These are phyloP conservation scores for Varanus komodoensis DNA, from an alignment of 2,113 vertebrate species.

Conservation along the genomic window DNA sequence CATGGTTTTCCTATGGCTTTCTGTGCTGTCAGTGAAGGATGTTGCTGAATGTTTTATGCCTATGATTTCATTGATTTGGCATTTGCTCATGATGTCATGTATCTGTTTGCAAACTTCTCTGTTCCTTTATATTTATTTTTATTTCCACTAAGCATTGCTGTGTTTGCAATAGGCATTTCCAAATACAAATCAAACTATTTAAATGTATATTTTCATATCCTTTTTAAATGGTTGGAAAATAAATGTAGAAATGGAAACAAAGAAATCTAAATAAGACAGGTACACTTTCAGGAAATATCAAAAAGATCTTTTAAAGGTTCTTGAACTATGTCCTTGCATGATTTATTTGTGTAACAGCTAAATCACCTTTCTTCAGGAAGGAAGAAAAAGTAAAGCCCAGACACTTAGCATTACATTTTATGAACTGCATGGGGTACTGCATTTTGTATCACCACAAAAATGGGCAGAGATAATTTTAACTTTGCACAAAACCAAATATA, in stretches of 20 bases:
- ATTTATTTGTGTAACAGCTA: conserved; percentile 54
- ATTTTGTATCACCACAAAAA: conserved; percentile 17
- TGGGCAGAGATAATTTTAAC: conserved; percentile 20
- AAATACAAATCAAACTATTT: not conserved
- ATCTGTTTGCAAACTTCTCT: not conserved
- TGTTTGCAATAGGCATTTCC: conserved; percentile 12
- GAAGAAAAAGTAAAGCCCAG: conserved; percentile 48
- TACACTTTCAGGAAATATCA: conserved; percentile 34
- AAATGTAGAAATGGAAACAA: not conserved
- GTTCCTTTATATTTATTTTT: conserved; percentile 18
- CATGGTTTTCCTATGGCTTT: not conserved
- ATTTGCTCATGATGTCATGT: conserved; percentile 8
- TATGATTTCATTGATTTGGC: conserved; percentile 10
- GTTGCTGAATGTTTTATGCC: not conserved
- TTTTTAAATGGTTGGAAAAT: conserved; percentile 28
- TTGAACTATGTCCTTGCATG: conserved; percentile 24
- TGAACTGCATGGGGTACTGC: conserved; percentile 35
- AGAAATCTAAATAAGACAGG: conserved; percentile 42
- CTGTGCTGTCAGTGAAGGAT: not conserved
- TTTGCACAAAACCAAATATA: conserved; percentile 37
- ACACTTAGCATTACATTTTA: conserved; percentile 38
- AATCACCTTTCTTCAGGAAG: conserved; percentile 44
- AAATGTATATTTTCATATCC: conserved; percentile 19
- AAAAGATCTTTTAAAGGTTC: conserved; percentile 25
- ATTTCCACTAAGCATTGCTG: not conserved